A percentile compares a stretch with the other conserved stretches of the same genome.
Conservation (phyloP, 2,797 vertebrate genomes). For the Brotula barbata region DNA sequence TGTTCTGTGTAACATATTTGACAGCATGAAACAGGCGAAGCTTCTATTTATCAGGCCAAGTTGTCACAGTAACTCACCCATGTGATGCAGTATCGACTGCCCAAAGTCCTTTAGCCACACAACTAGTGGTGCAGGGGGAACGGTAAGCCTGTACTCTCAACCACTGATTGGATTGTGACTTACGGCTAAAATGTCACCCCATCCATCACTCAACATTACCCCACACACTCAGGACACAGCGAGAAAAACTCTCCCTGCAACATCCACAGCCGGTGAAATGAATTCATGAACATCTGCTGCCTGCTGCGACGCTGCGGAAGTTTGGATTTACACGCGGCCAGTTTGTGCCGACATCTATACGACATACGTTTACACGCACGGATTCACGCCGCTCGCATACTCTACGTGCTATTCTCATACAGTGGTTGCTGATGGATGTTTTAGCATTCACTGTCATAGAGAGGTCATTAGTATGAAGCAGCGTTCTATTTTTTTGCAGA, state of each 20-base stretch:
- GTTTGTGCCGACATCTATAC: background rate
- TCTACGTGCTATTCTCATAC: no score
- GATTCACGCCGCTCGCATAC: no score
- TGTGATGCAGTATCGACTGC: no score
- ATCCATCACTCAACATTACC: no score
- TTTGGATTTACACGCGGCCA: background rate
- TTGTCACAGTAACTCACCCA: no score
- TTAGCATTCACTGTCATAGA: background rate
- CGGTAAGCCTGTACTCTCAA: background rate
- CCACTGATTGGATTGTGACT: background rate
- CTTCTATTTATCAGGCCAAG: no score
- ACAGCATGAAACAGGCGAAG: no score
- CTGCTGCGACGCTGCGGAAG: background rate
- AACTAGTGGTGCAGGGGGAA: no score
- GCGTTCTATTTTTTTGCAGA: background rate
- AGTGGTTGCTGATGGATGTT: background rate
- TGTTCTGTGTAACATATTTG: no score
- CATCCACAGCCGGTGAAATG: background rate
- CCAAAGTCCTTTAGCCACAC: no score
- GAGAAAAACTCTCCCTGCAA: background rate
- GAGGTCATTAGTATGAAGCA: background rate
- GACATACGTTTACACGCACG: background rate
- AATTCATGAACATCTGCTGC: conserved; percentile 9
- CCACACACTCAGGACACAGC: background rate
- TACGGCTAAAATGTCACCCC: no score